Base-by-base conservation (phyloP, 2,888 invertebrate genomes). In the Pollenia amentaria region DNA sequence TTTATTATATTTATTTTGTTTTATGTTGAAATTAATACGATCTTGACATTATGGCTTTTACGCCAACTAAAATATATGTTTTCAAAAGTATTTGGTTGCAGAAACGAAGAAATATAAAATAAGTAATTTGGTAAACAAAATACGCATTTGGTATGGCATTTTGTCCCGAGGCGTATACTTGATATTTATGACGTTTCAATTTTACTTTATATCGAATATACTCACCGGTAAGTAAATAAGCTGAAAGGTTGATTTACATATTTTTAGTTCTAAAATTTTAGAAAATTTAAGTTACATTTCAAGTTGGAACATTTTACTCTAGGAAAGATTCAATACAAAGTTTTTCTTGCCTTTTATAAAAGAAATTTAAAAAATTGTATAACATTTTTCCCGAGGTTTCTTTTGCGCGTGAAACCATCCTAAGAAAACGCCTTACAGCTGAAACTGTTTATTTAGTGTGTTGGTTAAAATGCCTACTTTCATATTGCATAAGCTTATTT, bases 101-200 rank as follows among this genome's bases (percentile, higher is more conserved):
- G 2, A 1, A 18, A 18, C 6, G 18, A 53, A 4, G 18, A 16
- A 53, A 53, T 53, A 53, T 51, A 11, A 11, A 18, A 53, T 3
- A 53, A 18, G 18, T 3, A 53, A 53, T 16, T 53, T 53, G 7
- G 16, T 51, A 51, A 53, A 53, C 9, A 53, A 53, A 16, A 11
- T 18, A 16, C 18, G 18, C 21, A 18, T 53, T 53, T 53, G 9
- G 8, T 38, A 44, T 42, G 42, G 0, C 12, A 64, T 12, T 18
- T 64, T 42, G 18, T 12, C 44, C 18, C 10, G 12, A 18, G 64
- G 64, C 64, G 44, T 64, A 44, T 64, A 64, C 16, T 64, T 64
- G 11, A 64, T 64, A 18, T 64, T 18, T 18, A 44, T 16, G 11
- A 44, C 42, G 7, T 42, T 6, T n/a, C 29, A 62, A 16, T 44